These are phyloP conservation scores for Nothura maculosa DNA, from an alignment of 2,797 vertebrate species.

Conservation along the genomic window DNA sequence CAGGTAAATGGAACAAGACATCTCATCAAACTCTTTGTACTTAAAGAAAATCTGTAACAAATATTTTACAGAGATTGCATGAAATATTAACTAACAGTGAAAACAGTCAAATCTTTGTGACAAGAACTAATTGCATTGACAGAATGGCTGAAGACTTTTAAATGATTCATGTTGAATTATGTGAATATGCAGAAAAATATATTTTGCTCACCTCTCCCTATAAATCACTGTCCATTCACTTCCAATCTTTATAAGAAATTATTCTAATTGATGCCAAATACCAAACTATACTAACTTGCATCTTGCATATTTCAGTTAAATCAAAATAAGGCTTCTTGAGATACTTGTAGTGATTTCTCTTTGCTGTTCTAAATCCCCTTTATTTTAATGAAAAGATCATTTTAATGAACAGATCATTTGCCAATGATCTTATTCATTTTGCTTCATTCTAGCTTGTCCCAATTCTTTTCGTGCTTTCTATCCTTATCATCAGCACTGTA, in stretches of 20 bases:
- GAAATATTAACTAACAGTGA: not conserved
- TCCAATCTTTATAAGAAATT: not conserved
- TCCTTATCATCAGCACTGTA: not conserved
- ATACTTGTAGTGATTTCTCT: not conserved
- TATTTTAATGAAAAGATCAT: not conserved
- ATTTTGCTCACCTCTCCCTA: not conserved
- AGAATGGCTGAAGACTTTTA: not conserved
- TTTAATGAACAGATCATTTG: not conserved
- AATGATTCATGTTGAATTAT: not conserved
- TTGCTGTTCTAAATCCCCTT: not conserved
- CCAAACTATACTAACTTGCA: conserved; percentile 1
- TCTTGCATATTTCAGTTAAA: not conserved
- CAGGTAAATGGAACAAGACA: not conserved
- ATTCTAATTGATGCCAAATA: conserved; percentile 12
- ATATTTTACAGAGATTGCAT: not conserved
- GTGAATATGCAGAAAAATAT: not conserved
- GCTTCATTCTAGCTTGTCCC: not conserved
- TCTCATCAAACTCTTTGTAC: not conserved
- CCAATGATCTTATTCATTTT: not conserved
- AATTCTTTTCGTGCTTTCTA: not conserved
- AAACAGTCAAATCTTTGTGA: not conserved
- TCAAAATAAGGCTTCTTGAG: not conserved
- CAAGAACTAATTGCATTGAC: not conserved
- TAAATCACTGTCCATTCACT: not conserved
- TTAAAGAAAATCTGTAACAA: not conserved